phyloP scores from a whole-genome alignment of 2,888 invertebrate species.

The Hyposoter didymator region DNA sequence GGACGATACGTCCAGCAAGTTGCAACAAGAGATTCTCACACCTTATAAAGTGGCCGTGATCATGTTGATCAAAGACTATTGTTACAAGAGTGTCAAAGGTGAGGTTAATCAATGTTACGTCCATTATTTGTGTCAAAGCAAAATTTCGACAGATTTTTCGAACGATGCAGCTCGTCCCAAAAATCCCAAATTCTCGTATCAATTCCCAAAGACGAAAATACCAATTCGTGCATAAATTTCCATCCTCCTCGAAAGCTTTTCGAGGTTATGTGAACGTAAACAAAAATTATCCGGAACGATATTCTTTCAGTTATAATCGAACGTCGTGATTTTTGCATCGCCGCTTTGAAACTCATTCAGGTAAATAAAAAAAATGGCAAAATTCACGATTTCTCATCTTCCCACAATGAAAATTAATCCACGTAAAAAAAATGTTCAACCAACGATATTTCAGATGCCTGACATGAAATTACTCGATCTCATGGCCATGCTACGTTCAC shows the following conservation, averaged over 20 bases:
- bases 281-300: constrained; percentile 29
- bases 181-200: not conserved
- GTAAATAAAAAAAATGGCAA: constrained; percentile 79
- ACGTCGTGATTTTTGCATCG: constrained; percentile 92
- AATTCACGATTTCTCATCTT: not conserved
- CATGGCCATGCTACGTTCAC: constrained; percentile 87
- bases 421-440: constrained; percentile 21
- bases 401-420: not conserved
- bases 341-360: constrained; percentile 92
- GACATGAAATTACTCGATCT: constrained; percentile 91
- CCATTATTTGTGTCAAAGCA: not conserved
- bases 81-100: constrained; percentile 87
- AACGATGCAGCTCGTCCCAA: not conserved
- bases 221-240: not conserved
- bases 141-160: not conserved
- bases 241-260: not conserved
- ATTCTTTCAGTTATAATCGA: constrained; percentile 84
- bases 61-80: constrained; percentile 91
- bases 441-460: constrained; percentile 87
- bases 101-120: constrained; percentile 30
- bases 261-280: constrained; percentile 1
- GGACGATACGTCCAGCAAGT: constrained; percentile 80
- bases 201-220: not conserved
- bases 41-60: constrained; percentile 93
- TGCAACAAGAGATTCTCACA: constrained; percentile 88